These are phyloP conservation scores for Polietes domitor DNA, from an alignment of 2,888 invertebrate genomes.

Conservation along the genomic window DNA sequence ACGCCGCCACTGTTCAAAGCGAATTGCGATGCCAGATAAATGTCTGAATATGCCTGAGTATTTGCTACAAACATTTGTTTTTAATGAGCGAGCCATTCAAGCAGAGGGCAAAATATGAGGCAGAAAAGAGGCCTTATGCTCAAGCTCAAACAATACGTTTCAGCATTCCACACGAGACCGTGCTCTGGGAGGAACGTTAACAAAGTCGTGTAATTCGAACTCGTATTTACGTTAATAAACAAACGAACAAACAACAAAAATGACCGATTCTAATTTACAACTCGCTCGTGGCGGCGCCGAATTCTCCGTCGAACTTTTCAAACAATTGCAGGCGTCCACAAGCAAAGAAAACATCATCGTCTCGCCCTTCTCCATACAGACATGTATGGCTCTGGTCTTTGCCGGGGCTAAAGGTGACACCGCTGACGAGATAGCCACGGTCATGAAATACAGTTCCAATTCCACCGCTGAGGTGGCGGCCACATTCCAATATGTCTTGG, in stretches of 20 bases:
- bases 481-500: slow-evolving; percentile 73
- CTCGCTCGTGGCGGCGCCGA: slow-evolving; percentile 77
- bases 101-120: too few species aligned
- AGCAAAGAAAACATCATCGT: slow-evolving; percentile 85
- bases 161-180: slow-evolving; percentile 48
- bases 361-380: slow-evolving; percentile 89
- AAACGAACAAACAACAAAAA: slow-evolving; percentile 72
- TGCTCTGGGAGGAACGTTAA: slow-evolving; percentile 41
- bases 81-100: too few species aligned
- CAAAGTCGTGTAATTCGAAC: slow-evolving; percentile 72
- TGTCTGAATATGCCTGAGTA: too few species aligned
- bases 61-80: too few species aligned
- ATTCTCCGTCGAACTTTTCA: slow-evolving; percentile 75
- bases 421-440: slow-evolving; percentile 83
- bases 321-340: slow-evolving; percentile 75
- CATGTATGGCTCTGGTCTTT: slow-evolving; percentile 87
- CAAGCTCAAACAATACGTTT: not conserved
- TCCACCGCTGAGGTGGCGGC: slow-evolving; percentile 71
- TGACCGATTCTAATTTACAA: slow-evolving; percentile 71
- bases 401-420: slow-evolving; percentile 87
- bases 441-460: slow-evolving; percentile 82
- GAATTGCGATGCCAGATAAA: too few species aligned
- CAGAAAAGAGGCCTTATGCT: too few species aligned
- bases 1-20: too few species aligned
- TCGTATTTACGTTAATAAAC: slow-evolving; percentile 62